Conservation (phyloP, 2,797 vertebrate species). For the Pithecia hirsuta region DNA sequence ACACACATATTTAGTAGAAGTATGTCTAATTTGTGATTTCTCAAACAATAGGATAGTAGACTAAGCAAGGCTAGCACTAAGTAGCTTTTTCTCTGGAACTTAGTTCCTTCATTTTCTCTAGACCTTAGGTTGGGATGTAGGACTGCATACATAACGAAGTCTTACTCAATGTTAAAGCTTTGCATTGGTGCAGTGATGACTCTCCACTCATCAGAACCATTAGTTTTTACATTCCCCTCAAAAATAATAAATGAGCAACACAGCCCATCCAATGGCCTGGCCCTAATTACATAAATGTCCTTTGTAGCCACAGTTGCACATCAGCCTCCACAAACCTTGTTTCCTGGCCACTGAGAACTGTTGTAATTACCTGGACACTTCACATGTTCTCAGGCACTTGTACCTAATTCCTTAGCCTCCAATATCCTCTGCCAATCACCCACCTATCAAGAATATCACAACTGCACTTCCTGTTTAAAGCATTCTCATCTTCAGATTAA, state of each 20-base stretch:
- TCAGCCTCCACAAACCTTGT: not conserved
- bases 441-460: not conserved
- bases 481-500: not conserved
- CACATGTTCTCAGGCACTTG: not conserved
- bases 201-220: not conserved
- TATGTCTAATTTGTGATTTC: not conserved
- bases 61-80: not conserved
- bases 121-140: not conserved
- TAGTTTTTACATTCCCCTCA: not conserved
- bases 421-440: not conserved
- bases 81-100: not conserved
- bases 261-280: not conserved
- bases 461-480: not conserved
- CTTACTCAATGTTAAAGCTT: not conserved
- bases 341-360: not conserved
- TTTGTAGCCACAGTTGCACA: not conserved
- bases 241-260: not conserved
- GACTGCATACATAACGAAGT: not conserved
- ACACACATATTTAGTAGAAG: not conserved
- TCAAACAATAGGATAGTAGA: not conserved
- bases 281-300: not conserved
- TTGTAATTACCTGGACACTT: not conserved
- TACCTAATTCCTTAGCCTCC: not conserved
- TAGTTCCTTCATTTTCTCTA: not conserved
- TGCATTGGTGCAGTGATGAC: rapidly evolving